Percentiles rank a stretch among this genome's conserved stretches.
Evolutionary conservation across 2,113 vertebrate species (phyloP).

Genomic region (Eulacestoma nigropectus): DNA sequence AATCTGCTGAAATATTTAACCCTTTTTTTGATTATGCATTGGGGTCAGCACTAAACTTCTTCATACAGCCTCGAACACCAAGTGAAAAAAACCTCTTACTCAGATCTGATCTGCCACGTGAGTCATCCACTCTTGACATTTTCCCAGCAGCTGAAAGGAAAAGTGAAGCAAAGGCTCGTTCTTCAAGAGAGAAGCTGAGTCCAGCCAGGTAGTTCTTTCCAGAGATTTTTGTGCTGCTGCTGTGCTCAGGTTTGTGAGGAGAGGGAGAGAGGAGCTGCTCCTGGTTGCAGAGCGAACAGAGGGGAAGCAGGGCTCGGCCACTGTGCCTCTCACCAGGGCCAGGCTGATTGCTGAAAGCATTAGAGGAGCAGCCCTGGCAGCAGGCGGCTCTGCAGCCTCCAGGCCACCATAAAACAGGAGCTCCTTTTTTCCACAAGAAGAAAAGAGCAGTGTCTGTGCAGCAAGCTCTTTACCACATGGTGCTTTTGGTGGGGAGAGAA

Average conservation of each 20-base stretch:
- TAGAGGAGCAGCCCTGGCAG: slow-evolving; percentile 55
- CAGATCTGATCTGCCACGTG: neutral
- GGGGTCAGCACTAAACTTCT: neutral
- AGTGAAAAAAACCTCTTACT: neutral
- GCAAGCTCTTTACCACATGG: slow-evolving; percentile 73
- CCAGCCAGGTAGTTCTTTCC: neutral
- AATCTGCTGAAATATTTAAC: neutral
- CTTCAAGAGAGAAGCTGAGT: neutral
- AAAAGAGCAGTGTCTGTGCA: slow-evolving; percentile 73
- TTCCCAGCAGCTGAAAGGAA: neutral
- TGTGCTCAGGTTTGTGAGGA: neutral
- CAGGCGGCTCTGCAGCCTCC: slow-evolving; percentile 28
- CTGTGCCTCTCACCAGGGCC: neutral
- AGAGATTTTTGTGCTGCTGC: neutral
- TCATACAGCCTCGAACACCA: neutral
- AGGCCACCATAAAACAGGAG: slow-evolving; percentile 74
- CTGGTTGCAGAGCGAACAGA: neutral
- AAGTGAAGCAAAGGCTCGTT: neutral
- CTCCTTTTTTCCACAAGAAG: slow-evolving; percentile 74
- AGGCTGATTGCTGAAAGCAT: slow-evolving; percentile 48
- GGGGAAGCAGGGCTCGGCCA: neutral
- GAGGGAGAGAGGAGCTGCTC: neutral
- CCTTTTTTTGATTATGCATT: neutral
- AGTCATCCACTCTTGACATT: slow-evolving; percentile 9
- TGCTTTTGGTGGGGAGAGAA: slow-evolving; percentile 57